Percentiles rank a stretch among this genome's conserved stretches.
phyloP scores from a whole-genome alignment of 2,113 vertebrate genomes.

The Spilogale gracilis region DNA sequence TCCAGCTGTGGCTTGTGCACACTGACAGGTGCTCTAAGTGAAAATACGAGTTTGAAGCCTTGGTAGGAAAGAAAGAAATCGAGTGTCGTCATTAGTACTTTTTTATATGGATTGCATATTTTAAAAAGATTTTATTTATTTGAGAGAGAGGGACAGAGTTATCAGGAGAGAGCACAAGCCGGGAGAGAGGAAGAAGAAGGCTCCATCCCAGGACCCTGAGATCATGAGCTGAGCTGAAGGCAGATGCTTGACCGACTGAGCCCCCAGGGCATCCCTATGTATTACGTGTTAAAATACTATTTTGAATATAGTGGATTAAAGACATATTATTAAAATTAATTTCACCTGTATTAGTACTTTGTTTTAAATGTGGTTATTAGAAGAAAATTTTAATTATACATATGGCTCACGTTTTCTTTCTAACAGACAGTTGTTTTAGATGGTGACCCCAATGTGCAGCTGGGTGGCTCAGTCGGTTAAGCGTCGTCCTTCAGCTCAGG shows the following conservation, averaged over 20 bases:
- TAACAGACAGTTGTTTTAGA: neutral
- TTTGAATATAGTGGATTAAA: neutral
- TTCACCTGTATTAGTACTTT: neutral
- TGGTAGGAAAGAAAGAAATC: neutral
- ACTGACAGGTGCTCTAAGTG: neutral
- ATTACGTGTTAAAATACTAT: neutral
- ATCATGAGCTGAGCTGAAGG: too few species aligned
- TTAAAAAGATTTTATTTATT: too few species aligned
- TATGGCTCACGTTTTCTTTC: neutral
- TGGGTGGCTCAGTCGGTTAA: neutral
- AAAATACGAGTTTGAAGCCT: neutral
- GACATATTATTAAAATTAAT: slow-evolving; percentile 39
- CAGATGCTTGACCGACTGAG: neutral
- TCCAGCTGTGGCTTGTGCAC: neutral
- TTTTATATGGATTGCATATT: neutral
- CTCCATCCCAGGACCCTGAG: too few species aligned
- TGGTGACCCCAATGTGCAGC: neutral
- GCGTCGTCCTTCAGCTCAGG: neutral
- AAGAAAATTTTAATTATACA: neutral
- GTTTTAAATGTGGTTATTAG: neutral
- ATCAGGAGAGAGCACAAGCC: too few species aligned
- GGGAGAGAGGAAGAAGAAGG: too few species aligned
- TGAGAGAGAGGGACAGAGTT: too few species aligned
- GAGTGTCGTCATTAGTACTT: neutral
- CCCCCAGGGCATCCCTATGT: neutral